These are phyloP conservation scores for Cryptophagus acutangulus DNA, from an alignment of 2,888 invertebrate species.

Conservation along the genomic window DNA sequence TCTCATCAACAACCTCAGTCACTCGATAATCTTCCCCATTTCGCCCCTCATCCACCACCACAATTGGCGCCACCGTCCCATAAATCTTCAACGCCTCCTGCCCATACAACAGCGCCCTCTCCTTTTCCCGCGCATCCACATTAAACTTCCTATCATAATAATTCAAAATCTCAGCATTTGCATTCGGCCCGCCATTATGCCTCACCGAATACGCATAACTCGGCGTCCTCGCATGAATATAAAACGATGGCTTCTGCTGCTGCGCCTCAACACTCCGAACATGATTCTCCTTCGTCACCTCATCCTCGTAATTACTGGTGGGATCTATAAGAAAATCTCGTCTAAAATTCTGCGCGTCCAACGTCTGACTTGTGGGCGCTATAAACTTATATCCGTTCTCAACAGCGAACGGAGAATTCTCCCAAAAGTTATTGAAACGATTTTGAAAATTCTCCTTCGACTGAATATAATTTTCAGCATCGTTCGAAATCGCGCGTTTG, in stretches of 20 bases:
- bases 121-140: constrained; percentile 27
- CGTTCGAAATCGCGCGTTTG: constrained; percentile 19
- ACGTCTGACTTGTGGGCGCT: constrained; percentile 18
- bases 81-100: no score
- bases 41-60: neutral
- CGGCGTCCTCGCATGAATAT: neutral
- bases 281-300: constrained; percentile 23
- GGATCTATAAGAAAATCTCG: constrained; percentile 12
- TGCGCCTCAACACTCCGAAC: constrained; percentile 22
- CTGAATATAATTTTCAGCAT: constrained; percentile 17
- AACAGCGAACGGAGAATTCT: constrained; percentile 28
- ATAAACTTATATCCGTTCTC: constrained; percentile 37
- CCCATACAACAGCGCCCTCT: neutral
- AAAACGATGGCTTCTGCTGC: neutral
- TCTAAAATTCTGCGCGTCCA: constrained; percentile 7
- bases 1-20: constrained; percentile 9
- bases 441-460: constrained; percentile 29
- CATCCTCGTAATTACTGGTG: constrained; percentile 28
- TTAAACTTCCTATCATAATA: constrained; percentile 34
- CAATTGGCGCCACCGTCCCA: no score
- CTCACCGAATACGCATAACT: neutral
- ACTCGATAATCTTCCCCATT: constrained; percentile 8
- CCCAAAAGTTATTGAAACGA: constrained; percentile 32
- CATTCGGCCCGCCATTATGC: neutral
- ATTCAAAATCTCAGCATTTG: constrained; percentile 22